phyloP scores from a whole-genome alignment of 2,888 invertebrate genomes.

The Lepidochitona cinerea region DNA sequence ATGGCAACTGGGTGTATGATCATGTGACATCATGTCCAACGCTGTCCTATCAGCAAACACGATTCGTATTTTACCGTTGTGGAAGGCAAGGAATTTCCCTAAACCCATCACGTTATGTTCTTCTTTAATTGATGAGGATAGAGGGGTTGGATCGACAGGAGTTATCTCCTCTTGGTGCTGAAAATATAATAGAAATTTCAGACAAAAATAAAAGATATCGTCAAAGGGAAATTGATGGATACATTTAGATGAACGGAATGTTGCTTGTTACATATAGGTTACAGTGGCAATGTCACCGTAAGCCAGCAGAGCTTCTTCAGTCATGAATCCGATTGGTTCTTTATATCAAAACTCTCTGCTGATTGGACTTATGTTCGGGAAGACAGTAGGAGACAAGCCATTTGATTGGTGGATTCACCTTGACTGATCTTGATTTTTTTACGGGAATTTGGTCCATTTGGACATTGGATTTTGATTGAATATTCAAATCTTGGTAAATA shows the following conservation, averaged over 20 bases:
- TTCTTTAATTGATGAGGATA: slow-evolving; percentile 50
- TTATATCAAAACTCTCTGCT: not conserved
- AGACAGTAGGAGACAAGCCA: not conserved
- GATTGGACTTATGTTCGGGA: not conserved
- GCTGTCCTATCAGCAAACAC: slow-evolving; percentile 62
- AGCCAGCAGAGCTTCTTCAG: not conserved
- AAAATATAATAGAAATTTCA: slow-evolving; percentile 1
- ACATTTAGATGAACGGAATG: too few relatives aligned
- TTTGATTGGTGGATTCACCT: not conserved
- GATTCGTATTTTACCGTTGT: slow-evolving; percentile 60
- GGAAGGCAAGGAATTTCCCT: slow-evolving; percentile 61
- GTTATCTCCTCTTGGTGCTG: slow-evolving; percentile 38
- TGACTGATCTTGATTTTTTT: not conserved
- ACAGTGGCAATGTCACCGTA: too few relatives aligned
- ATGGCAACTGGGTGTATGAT: not conserved
- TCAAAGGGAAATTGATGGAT: too few relatives aligned
- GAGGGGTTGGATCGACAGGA: slow-evolving; percentile 37
- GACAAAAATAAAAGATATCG: not conserved
- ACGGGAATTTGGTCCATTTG: not conserved
- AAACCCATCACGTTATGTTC: slow-evolving; percentile 56
- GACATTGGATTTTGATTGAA: not conserved
- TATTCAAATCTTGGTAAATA: not conserved
- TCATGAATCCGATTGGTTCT: not conserved
- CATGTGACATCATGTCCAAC: slow-evolving; percentile 49
- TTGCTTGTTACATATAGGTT: too few relatives aligned